Evolutionary conservation across 1,140 invertebrate species (phyloP).

Genomic region (Plutomurus gul): DNA sequence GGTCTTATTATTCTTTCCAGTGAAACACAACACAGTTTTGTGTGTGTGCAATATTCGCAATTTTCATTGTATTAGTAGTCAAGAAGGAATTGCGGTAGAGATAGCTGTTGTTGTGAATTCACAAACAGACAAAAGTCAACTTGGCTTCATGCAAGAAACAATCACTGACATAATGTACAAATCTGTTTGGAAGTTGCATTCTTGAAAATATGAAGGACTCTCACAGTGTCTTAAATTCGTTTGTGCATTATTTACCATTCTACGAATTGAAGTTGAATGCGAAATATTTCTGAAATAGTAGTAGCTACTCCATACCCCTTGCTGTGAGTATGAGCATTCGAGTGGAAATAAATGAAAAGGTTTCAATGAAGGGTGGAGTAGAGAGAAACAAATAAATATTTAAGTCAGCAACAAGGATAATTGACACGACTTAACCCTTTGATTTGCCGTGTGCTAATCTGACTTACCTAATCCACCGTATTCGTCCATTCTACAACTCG

Average conservation of each 20-base stretch:
- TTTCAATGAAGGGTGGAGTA: slow-evolving; percentile 17
- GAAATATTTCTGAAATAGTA: too few species aligned
- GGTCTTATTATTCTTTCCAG: neutral
- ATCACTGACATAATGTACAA: slow-evolving; percentile 6
- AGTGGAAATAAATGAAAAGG: neutral
- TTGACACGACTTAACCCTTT: slow-evolving; percentile 9
- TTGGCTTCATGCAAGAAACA: neutral
- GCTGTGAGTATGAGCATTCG: too few species aligned
- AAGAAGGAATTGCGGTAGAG: too few species aligned
- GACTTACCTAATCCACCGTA: neutral
- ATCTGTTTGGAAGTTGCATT: too few species aligned
- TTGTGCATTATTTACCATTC: too few species aligned
- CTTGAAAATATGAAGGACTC: slow-evolving; percentile 20
- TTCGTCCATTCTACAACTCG: too few species aligned
- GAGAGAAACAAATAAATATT: slow-evolving; percentile 5
- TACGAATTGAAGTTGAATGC: too few species aligned
- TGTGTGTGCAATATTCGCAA: neutral
- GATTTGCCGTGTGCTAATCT: neutral
- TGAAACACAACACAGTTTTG: neutral
- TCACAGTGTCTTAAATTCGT: neutral
- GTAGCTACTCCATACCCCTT: too few species aligned
- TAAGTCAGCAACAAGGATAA: neutral
- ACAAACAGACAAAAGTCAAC: too few species aligned
- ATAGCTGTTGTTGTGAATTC: too few species aligned
- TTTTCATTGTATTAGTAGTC: neutral